Percentiles rank a stretch among this genome's conserved stretches.
These are phyloP conservation scores for Myrmecophaga tridactyla DNA, from an alignment of 2,113 vertebrate species.

Conservation along the genomic window DNA sequence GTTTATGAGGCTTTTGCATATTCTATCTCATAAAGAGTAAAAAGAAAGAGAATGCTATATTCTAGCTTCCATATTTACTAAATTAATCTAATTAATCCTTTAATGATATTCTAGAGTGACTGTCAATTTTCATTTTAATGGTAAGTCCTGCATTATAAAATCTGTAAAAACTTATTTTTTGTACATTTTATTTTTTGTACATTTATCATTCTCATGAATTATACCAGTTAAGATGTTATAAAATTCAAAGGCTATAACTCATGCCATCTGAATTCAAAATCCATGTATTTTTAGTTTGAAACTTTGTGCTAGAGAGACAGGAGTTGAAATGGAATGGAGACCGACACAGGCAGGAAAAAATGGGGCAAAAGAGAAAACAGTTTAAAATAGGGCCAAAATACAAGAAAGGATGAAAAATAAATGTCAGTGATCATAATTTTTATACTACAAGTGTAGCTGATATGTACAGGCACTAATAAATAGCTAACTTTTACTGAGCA, in stretches of 20 bases:
- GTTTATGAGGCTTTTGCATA: neutral
- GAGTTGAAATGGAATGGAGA: neutral
- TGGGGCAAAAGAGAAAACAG: neutral
- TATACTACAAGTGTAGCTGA: neutral
- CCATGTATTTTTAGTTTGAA: neutral
- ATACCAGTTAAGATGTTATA: neutral
- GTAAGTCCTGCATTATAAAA: neutral
- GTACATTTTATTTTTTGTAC: neutral
- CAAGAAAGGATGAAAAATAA: neutral
- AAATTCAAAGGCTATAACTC: neutral
- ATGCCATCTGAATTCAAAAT: neutral
- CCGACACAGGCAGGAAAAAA: neutral
- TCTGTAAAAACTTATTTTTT: neutral
- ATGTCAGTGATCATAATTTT: neutral
- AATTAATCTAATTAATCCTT: neutral
- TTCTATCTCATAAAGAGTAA: neutral
- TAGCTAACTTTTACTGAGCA: neutral
- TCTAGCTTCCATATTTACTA: neutral
- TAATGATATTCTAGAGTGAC: neutral
- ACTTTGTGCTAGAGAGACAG: neutral
- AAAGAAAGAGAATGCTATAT: neutral
- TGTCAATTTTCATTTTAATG: neutral
- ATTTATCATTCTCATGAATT: neutral
- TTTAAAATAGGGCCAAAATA: neutral
- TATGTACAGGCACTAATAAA: neutral